Percentiles rank a stretch among this genome's conserved stretches.
Evolutionary conservation across 2,888 invertebrate genomes (phyloP).

Genomic region (Drosophila picticornis): DNA sequence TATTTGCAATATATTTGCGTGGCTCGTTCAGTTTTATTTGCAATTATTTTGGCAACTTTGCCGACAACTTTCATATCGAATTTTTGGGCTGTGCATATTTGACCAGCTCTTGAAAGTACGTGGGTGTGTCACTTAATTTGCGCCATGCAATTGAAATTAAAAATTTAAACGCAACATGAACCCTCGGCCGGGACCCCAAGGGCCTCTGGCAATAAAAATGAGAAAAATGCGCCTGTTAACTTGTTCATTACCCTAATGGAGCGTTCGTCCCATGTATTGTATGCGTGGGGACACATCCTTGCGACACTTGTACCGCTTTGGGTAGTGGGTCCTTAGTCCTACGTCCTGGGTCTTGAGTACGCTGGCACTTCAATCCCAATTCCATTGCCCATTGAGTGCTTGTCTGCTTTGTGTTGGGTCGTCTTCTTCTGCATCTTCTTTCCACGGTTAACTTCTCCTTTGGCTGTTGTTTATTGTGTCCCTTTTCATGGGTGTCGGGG

Average conservation of each 20-base stretch:
- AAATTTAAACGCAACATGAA: constrained; percentile 67
- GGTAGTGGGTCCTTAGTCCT: background rate
- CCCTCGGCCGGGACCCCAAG: constrained; percentile 23
- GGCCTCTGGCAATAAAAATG: constrained; percentile 60
- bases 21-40: constrained; percentile 69
- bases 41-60: constrained; percentile 70
- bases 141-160: constrained; percentile 73
- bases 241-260: constrained; percentile 81
- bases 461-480: constrained; percentile 59
- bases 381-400: constrained; percentile 43
- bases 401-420: constrained; percentile 53
- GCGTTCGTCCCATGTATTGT: constrained; percentile 58
- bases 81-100: constrained; percentile 31
- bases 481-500: constrained; percentile 54
- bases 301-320: constrained; percentile 3
- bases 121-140: constrained; percentile 55
- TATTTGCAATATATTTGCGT: constrained; percentile 49
- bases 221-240: constrained; percentile 79
- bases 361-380: constrained; percentile 50
- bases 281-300: constrained; percentile 21
- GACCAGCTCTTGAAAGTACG: constrained; percentile 33
- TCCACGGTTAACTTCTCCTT: constrained; percentile 25
- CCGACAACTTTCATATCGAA: constrained; percentile 60
- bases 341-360: constrained; percentile 1
- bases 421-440: constrained; percentile 5